Evolutionary conservation across 2,113 vertebrate species (phyloP).

Genomic region (Python bivittatus): DNA sequence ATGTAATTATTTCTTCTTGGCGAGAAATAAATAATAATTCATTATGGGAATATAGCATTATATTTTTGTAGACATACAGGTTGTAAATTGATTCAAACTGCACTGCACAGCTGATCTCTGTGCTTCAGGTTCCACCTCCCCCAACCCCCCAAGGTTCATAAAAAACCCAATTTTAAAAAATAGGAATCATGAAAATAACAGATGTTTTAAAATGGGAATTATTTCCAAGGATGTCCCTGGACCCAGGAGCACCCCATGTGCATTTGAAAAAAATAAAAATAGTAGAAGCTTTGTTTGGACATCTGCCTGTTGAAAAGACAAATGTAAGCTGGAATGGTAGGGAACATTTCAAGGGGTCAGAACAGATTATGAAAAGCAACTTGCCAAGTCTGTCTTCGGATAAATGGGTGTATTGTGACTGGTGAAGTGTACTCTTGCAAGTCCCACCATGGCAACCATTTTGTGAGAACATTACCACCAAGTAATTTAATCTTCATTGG

Average conservation of each 20-base stretch:
- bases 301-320: too few species aligned
- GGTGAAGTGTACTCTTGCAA: neutral
- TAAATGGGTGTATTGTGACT: too few species aligned
- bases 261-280: too few species aligned
- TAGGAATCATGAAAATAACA: neutral
- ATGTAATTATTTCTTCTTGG: neutral
- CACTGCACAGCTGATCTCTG: slow-evolving; percentile 29
- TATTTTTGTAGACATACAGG: slow-evolving; percentile 52
- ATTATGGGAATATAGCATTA: slow-evolving; percentile 26
- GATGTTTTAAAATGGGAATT: neutral
- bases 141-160: slow-evolving; percentile 29
- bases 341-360: too few species aligned
- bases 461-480: too few species aligned
- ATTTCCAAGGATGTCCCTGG: too few species aligned
- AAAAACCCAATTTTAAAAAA: neutral
- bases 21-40: slow-evolving; percentile 19
- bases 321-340: too few species aligned
- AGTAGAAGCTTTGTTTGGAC: too few species aligned
- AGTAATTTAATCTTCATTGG: neutral
- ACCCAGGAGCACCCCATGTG: too few species aligned
- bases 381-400: too few species aligned
- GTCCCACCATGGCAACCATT: too few species aligned
- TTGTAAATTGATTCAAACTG: slow-evolving; percentile 50
- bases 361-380: neutral
- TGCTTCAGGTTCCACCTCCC: slow-evolving; percentile 2